A percentile compares a stretch with the other conserved stretches of the same genome.
These are phyloP conservation scores for Colletes latitarsis DNA, from an alignment of 1,140 invertebrate species.

Conservation along the genomic window DNA sequence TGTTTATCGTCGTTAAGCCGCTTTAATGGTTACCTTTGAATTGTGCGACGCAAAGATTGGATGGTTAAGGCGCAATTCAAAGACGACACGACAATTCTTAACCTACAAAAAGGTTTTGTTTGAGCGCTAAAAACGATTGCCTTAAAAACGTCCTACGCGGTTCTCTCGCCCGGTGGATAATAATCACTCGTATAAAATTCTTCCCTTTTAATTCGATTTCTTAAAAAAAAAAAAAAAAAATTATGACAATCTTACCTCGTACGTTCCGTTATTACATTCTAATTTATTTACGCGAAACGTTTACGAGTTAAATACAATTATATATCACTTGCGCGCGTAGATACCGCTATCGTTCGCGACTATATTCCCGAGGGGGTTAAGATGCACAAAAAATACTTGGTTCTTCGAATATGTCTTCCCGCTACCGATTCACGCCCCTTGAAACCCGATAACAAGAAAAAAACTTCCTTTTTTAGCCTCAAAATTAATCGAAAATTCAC, in stretches of 20 bases:
- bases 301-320: constrained; percentile 60
- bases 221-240: constrained; percentile 35
- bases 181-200: constrained; percentile 54
- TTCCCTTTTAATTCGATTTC: constrained; percentile 46
- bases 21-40: constrained; percentile 30
- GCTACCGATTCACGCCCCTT: not conserved
- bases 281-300: constrained; percentile 41
- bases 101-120: constrained; percentile 20
- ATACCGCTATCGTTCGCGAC: constrained; percentile 26
- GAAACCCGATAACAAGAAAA: constrained; percentile 8
- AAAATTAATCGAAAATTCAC: constrained; percentile 25
- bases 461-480: constrained; percentile 9
- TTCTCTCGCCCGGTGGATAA: constrained; percentile 45
- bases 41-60: constrained; percentile 32
- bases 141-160: constrained; percentile 43
- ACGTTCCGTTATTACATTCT: constrained; percentile 25
- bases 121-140: constrained; percentile 33
- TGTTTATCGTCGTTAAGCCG: not conserved
- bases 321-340: constrained; percentile 55
- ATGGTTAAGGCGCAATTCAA: constrained; percentile 44
- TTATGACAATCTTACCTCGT: constrained; percentile 37
- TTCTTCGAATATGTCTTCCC: not conserved
- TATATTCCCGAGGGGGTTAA: constrained; percentile 25
- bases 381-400: constrained; percentile 31
- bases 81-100: constrained; percentile 20